A percentile compares a stretch with the other conserved stretches of the same genome.
These are phyloP conservation scores for Epizoanthus scotinus DNA, from an alignment of 92 coral and sea anemone species.

Conservation along the genomic window DNA sequence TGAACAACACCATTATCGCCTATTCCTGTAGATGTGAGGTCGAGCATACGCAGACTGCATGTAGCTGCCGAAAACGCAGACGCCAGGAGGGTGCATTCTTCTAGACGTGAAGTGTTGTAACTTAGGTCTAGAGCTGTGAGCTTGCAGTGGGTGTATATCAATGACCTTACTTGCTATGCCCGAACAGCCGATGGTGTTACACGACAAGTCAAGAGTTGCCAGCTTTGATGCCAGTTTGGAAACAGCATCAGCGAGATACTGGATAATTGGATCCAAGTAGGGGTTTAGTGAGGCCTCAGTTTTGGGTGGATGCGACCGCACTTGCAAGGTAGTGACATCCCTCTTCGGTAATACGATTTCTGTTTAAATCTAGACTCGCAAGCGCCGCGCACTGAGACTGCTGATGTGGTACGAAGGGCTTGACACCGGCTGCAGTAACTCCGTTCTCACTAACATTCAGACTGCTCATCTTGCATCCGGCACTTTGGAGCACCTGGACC, in stretches of 20 bases:
- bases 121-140: conserved; percentile 38
- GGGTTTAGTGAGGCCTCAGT: conserved; percentile 12
- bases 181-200: conserved; percentile 26
- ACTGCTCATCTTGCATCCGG: conserved; percentile 12
- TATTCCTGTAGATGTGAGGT: conserved; percentile 16
- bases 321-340: conserved; percentile 28
- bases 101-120: conserved; percentile 11
- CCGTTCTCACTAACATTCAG: conserved; percentile 32
- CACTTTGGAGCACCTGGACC: conserved; percentile 29
- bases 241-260: conserved; percentile 1
- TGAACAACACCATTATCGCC: conserved; percentile 23
- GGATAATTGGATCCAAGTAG: conserved; percentile 23
- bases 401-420: conserved; percentile 10
- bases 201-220: conserved; percentile 14
- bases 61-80: conserved; percentile 6
- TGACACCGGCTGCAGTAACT: conserved; percentile 27
- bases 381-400: conserved; percentile 3
- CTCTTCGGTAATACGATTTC: conserved; percentile 28
- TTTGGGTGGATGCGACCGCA: conserved; percentile 12
- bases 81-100: conserved; percentile 8
- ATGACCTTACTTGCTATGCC: conserved; percentile 20
- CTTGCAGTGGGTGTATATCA: conserved; percentile 2
- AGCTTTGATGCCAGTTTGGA: neutral
- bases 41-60: conserved; percentile 20
- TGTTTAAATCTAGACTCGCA: conserved; percentile 31